Evolutionary conservation across 2,888 invertebrate genomes (phyloP).

Genomic region (Eurois occulta): DNA sequence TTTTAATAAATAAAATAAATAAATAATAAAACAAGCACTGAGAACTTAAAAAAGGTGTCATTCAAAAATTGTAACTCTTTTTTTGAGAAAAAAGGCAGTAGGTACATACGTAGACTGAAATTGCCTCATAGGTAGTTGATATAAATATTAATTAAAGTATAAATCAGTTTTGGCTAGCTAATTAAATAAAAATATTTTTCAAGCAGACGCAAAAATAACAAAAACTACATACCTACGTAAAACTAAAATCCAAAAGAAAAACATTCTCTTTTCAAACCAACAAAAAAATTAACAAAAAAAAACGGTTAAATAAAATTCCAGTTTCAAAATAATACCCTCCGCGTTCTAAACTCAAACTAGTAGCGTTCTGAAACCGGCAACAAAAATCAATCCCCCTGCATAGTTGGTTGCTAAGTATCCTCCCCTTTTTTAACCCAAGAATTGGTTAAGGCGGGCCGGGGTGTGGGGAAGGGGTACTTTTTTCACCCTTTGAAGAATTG

Average conservation of each 20-base stretch:
- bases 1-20: no score
- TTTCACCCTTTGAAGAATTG: conserved; percentile 91
- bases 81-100: no score
- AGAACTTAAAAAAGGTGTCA: not conserved
- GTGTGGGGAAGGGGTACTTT: conserved; percentile 79
- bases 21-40: not conserved
- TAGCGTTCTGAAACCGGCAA: conserved; percentile 68
- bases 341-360: conserved; percentile 68
- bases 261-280: conserved; percentile 5
- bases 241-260: not conserved
- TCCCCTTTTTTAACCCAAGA: conserved; percentile 90
- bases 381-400: conserved; percentile 84
- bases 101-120: not conserved
- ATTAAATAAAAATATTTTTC: not conserved
- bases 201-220: not conserved
- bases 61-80: no score
- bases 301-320: conserved; percentile 32
- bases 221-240: conserved; percentile 10
- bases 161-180: not conserved
- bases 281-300: not conserved
- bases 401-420: conserved; percentile 88
- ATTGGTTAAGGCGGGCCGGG: conserved; percentile 87
- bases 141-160: not conserved
- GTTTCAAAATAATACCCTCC: conserved; percentile 51
- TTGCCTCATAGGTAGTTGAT: not conserved